Evolutionary conservation across 2,888 invertebrate genomes (phyloP).

Genomic region (Galerucella pusilla): DNA sequence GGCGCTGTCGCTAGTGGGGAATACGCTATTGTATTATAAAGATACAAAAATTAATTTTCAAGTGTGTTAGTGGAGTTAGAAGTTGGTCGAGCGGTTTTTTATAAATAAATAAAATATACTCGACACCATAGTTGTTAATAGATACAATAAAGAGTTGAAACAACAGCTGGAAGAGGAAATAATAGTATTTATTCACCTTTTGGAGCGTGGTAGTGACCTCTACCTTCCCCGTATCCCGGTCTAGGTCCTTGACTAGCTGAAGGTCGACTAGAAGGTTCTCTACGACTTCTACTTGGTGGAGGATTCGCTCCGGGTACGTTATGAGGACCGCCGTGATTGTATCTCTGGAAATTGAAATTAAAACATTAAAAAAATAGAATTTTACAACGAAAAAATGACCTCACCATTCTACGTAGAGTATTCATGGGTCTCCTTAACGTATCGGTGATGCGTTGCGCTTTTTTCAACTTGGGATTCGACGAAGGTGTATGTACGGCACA

Average conservation of each 20-base stretch:
- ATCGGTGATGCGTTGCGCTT: constrained; percentile 93
- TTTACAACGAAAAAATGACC: constrained; percentile 27
- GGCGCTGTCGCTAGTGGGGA: constrained; percentile 66
- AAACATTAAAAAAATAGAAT: not conserved
- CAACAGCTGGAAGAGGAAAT: not conserved
- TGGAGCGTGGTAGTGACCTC: constrained; percentile 76
- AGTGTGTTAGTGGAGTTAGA: constrained; percentile 39
- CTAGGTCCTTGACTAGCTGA: constrained; percentile 66
- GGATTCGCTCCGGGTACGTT: constrained; percentile 59
- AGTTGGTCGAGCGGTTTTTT: too few relatives aligned
- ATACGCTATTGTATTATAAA: constrained; percentile 56
- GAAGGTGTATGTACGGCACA: constrained; percentile 99
- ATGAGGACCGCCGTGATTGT: constrained; percentile 62
- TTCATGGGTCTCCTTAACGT: constrained; percentile 92
- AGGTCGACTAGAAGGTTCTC: constrained; percentile 61
- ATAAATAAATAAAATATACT: too few relatives aligned
- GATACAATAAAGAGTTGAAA: too few relatives aligned
- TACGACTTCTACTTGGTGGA: constrained; percentile 60
- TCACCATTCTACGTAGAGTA: constrained; percentile 88
- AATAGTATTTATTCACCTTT: constrained; percentile 68
- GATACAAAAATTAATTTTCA: constrained; percentile 42
- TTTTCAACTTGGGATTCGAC: constrained; percentile 97
- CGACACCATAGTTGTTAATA: too few relatives aligned
- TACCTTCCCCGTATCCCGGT: constrained; percentile 77
- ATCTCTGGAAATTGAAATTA: constrained; percentile 59